Base-by-base conservation (phyloP, 2,888 invertebrate species). In the Drosophila affinis region DNA sequence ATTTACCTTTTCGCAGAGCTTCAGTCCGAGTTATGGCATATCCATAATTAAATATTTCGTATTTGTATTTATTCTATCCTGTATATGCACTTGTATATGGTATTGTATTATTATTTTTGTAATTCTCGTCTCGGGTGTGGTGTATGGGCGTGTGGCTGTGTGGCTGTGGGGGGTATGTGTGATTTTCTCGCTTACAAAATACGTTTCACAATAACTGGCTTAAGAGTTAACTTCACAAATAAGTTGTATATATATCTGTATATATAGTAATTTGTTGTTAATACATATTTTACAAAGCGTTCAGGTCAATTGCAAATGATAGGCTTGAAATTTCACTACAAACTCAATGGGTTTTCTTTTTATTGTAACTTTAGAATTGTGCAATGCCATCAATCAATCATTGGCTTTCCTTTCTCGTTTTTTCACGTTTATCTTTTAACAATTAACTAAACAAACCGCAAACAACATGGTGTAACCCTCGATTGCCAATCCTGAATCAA, bases 171-270 rank as follows among this genome's bases (percentile, higher is more conserved):
- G 14, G 34, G 12, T n/a, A n/a, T 34, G 12, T 39, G 39, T 14
- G 39, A 14, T 39, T 39, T 39, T 39, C 39, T 14, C 14, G 62
- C 87, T 86, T 84, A 88, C 68, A 81, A 75, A 65, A 56, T 81
- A 83, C 57, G 57, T 73, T 79, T 85, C 84, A 85, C 88, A 87
- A 79, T 87, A 87, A 81, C 80, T 81, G 76, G 54, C 88, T 84
- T 81, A 81, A 47, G 74, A 72, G 57, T 77, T 80, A 82, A 61
- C 74, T 78, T 90, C 80, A 77, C 77, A 83, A 74, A 79, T 81
- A 55, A 81, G 70, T 76, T 72, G 53, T 65, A 73, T 71, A 62
- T 74, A 63, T 76, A 75, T 60, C 17, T 72, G 29, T 71, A 44
- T 68, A 60, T 56, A 17, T 63, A 75, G 24, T 58, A 68, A 81